A percentile compares a stretch with the other conserved stretches of the same genome.
Conservation (phyloP, 2,797 vertebrate species). For the Psittacula derbiana region DNA sequence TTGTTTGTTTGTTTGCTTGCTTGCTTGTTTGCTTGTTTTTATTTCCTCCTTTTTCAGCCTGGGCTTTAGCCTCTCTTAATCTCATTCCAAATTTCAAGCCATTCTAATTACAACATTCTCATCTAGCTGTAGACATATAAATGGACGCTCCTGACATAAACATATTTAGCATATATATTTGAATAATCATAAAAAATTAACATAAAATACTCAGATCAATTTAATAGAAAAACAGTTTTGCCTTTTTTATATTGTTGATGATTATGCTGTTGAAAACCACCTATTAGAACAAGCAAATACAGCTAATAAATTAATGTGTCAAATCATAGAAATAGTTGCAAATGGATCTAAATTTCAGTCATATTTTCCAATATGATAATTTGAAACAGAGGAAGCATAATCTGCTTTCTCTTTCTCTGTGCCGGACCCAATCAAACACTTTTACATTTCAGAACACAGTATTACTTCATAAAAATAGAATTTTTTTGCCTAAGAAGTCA, state of each 20-base stretch:
- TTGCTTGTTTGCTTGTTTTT: not conserved
- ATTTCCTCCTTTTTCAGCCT: fast-evolving
- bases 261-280: not conserved
- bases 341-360: not conserved
- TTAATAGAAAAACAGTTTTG: not conserved
- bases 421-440: not conserved
- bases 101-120: not conserved
- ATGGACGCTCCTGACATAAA: not conserved
- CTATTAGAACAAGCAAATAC: not conserved
- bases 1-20: not conserved
- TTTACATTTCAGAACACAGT: not conserved
- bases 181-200: not conserved
- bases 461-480: not conserved
- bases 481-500: not conserved
- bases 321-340: not conserved
- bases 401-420: not conserved
- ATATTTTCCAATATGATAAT: not conserved
- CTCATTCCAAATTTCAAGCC: not conserved
- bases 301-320: not conserved
- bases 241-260: not conserved
- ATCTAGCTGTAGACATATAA: not conserved
- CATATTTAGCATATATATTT: not conserved
- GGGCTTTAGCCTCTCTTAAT: not conserved
- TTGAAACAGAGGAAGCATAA: not conserved
- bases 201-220: not conserved